phyloP scores from a whole-genome alignment of 2,888 invertebrate species.

The Rotaria sp. region DNA sequence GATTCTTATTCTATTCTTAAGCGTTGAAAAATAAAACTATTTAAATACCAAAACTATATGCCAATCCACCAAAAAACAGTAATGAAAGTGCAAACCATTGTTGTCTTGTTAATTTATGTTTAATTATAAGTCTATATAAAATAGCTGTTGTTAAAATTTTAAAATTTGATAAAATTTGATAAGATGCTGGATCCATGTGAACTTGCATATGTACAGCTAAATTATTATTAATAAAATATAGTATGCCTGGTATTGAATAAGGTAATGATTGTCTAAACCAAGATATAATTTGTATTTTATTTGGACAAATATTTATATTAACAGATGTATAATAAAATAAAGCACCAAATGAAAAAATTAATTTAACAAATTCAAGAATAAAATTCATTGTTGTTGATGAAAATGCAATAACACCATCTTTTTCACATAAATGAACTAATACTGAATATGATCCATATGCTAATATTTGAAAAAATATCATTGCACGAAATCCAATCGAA shows the following conservation, averaged over 20 bases:
- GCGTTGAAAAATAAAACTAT: too few species aligned
- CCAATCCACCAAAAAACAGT: conserved; percentile 25
- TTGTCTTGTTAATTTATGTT: conserved; percentile 46
- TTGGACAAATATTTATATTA: not conserved
- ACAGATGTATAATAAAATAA: not conserved
- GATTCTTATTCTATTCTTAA: too few species aligned
- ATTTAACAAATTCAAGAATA: conserved; percentile 32
- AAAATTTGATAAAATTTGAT: conserved; percentile 53
- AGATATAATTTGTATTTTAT: not conserved
- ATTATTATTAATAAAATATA: conserved; percentile 55
- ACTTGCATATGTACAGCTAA: conserved; percentile 52
- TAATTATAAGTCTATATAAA: conserved; percentile 52
- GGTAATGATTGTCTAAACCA: conserved; percentile 16
- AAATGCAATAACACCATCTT: conserved; percentile 28
- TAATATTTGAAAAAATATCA: conserved; percentile 29
- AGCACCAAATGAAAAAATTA: conserved; percentile 12
- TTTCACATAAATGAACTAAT: conserved; percentile 32
- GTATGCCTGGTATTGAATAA: conserved; percentile 48
- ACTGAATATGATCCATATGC: conserved; percentile 37
- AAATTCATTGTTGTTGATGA: conserved; percentile 36
- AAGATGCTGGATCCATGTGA: conserved; percentile 55
- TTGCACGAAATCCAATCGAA: not conserved
- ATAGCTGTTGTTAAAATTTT: conserved; percentile 54
- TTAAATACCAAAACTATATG: conserved; percentile 32
- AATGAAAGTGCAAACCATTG: conserved; percentile 34